Base-by-base conservation (phyloP, 1,140 invertebrate genomes). In the Ectropis grisescens region DNA sequence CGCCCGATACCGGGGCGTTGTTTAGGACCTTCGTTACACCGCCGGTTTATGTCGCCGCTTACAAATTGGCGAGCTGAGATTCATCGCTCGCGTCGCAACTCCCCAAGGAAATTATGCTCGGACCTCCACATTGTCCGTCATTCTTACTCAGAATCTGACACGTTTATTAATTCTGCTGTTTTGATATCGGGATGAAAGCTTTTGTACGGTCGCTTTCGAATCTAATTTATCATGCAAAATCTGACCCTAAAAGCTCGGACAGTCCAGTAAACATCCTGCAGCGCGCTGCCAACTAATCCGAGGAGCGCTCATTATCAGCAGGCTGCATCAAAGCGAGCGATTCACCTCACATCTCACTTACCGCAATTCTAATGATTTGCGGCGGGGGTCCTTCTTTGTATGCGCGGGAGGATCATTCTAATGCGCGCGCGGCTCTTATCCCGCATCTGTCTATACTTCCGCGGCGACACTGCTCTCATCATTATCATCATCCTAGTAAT, bases 321-420 rank as follows among this genome's bases (percentile, higher is more conserved):
- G 29, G 32, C 48, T 37, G 48, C 35, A 64, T 65, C 66, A 47
- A 44, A 48, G 48, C 29, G 35, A 41, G 58, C 45, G 53, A 78
- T 79, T 75, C 74, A 42, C 38, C 54, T 66, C 70, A 68, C 70
- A 75, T 74, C 64, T 66, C 51, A 47, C 58, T 71, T 71, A 71
- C 69, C 61, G 70, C 65, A 71, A 79, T 65, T 55, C 50, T 66
- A 79, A 79, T 79, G 65, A 74, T 79, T 75, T 67, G 60, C 68
- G 42, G 58, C 50, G 58, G 62, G 64, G 71, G 65, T 62, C 58
- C 67, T 57, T 45, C 52, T 79, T 64, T 68, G 70, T 79, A 79
- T 79, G 69, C 74, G 37, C 36, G 43, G 41, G 43, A 47, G 47
- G 49, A 37, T 41, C 31, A 47, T 75, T 58, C 50, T 58, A 69